phyloP scores from a whole-genome alignment of 92 coral and sea anemone species.

The Umimayanthus kanabou region DNA sequence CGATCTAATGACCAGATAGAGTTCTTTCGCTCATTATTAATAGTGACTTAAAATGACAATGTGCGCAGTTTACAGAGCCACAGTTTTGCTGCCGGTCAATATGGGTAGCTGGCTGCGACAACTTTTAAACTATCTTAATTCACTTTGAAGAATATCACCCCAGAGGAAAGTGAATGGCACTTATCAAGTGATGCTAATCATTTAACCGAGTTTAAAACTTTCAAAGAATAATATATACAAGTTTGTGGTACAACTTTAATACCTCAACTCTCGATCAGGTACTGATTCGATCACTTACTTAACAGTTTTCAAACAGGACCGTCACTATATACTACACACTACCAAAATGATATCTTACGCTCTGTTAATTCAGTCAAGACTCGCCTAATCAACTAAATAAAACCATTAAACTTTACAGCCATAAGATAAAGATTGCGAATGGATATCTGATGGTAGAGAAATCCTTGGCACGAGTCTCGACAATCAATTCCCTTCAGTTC shows the following conservation, averaged over 20 bases:
- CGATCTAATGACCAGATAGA: too few relatives aligned
- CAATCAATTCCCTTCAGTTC: too few relatives aligned
- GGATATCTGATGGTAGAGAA: neutral
- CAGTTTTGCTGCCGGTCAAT: slow-evolving; percentile 1
- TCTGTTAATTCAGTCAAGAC: neutral
- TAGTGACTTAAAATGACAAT: neutral
- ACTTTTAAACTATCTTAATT: slow-evolving; percentile 12
- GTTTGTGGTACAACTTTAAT: too few relatives aligned
- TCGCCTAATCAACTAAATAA: slow-evolving; percentile 24
- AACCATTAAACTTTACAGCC: slow-evolving; percentile 9
- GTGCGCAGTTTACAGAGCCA: neutral
- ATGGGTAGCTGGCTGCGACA: neutral
- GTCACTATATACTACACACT: neutral
- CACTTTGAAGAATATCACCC: slow-evolving; percentile 37
- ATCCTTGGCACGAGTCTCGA: neutral
- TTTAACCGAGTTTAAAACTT: neutral
- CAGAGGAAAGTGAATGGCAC: neutral
- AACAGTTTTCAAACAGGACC: neutral
- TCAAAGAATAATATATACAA: neutral
- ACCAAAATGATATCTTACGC: slow-evolving; percentile 6
- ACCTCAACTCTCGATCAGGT: neutral
- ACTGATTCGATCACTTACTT: neutral
- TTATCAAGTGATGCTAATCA: slow-evolving; percentile 30
- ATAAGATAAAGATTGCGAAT: neutral
- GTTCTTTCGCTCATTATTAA: too few relatives aligned